Evolutionary conservation across 2,888 invertebrate species (phyloP).

Genomic region (Coelinius sp.): DNA sequence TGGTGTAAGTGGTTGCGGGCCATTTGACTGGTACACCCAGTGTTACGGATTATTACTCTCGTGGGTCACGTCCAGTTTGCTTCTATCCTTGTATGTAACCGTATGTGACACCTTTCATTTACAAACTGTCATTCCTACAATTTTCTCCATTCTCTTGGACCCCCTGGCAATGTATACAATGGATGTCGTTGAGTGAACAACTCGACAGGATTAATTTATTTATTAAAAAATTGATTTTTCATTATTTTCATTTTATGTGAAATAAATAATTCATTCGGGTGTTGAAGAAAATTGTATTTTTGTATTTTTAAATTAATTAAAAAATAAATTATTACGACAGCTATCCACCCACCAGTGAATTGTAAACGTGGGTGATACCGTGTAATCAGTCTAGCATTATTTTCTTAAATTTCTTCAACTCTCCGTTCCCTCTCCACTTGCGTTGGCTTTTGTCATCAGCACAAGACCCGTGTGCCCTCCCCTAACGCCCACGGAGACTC

Average conservation of each 20-base stretch:
- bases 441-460: not conserved
- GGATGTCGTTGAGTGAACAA: not conserved
- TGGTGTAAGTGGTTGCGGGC: slow-evolving; percentile 33
- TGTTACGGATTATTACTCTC: slow-evolving; percentile 53
- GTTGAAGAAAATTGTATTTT: too few species aligned
- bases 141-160: not conserved
- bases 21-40: slow-evolving; percentile 45
- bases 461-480: not conserved
- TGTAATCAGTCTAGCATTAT: too few species aligned
- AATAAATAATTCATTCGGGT: too few species aligned
- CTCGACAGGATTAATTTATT: too few species aligned
- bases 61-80: slow-evolving; percentile 42
- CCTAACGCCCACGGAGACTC: slow-evolving; percentile 10
- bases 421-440: too few species aligned
- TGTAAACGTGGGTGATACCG: too few species aligned
- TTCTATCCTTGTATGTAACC: slow-evolving; percentile 14
- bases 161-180: not conserved
- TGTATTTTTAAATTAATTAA: too few species aligned
- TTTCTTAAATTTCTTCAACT: too few species aligned
- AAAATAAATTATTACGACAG: too few species aligned
- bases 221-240: too few species aligned
- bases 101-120: slow-evolving; percentile 27
- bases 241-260: too few species aligned
- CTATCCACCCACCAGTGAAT: too few species aligned
- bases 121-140: slow-evolving; percentile 18